These are phyloP conservation scores for Nothoprocta pentlandii DNA, from an alignment of 2,113 vertebrate genomes.

Conservation along the genomic window DNA sequence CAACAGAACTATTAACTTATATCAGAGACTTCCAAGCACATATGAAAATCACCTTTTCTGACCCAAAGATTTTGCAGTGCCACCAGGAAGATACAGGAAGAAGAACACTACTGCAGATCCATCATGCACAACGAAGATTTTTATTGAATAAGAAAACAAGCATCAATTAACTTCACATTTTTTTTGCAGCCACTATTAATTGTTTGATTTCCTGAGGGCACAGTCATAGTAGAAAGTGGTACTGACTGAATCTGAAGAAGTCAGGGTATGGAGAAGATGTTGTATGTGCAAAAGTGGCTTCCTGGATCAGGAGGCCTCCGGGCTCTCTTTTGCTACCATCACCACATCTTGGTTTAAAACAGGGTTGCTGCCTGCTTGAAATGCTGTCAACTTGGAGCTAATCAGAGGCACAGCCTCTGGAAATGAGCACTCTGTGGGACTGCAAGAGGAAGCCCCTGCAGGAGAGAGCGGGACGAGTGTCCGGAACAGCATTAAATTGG, in stretches of 20 bases:
- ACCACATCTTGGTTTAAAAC: conserved; percentile 35
- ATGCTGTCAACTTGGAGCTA: conserved; percentile 56
- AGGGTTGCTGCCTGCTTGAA: conserved; percentile 59
- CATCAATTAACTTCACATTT: conserved; percentile 55
- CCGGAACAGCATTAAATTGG: conserved; percentile 19
- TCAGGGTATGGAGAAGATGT: conserved; percentile 25
- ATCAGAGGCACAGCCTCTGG: conserved; percentile 56
- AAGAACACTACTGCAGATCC: conserved; percentile 27
- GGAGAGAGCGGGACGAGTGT: conserved; percentile 33
- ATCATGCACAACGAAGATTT: neutral
- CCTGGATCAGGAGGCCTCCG: conserved; percentile 31
- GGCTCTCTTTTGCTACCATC: conserved; percentile 49
- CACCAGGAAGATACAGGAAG: neutral
- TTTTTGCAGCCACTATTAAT: conserved; percentile 52
- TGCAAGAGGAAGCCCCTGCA: conserved; percentile 57
- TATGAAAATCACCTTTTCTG: neutral
- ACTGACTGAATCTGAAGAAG: conserved; percentile 35
- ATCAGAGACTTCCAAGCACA: neutral
- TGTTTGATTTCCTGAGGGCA: conserved; percentile 16
- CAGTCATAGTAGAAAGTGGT: conserved; percentile 37
- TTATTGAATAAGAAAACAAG: conserved; percentile 48
- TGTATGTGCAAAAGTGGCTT: conserved; percentile 4
- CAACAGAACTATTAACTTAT: neutral
- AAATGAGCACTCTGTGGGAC: conserved; percentile 51
- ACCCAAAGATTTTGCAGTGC: neutral